A percentile compares a stretch with the other conserved stretches of the same genome.
phyloP scores from a whole-genome alignment of 2,113 vertebrate genomes.

The Dolichotis patagonum region DNA sequence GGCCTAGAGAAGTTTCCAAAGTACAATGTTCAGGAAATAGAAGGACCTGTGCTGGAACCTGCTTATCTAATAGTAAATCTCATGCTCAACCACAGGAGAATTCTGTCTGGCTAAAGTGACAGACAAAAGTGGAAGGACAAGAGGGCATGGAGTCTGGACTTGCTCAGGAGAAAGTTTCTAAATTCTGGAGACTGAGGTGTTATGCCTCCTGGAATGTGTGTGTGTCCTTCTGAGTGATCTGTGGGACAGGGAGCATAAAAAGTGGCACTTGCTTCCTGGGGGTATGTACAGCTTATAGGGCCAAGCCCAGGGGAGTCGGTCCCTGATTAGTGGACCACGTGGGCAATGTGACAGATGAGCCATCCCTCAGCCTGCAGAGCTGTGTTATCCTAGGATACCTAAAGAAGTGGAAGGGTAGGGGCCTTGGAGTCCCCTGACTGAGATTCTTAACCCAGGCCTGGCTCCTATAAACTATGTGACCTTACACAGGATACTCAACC shows the following conservation, averaged over 20 bases:
- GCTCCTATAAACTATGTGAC: background rate
- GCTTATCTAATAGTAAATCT: background rate
- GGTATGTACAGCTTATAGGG: background rate
- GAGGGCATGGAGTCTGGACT: background rate
- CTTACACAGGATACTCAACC: background rate
- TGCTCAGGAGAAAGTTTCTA: background rate
- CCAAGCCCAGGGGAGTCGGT: background rate
- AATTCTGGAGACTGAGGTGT: background rate
- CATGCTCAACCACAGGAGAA: fast-evolving
- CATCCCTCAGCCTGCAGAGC: background rate
- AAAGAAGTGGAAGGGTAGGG: background rate
- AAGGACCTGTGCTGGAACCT: background rate
- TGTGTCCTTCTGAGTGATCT: background rate
- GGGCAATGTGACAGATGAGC: background rate
- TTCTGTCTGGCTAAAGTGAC: background rate
- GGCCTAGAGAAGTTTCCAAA: background rate
- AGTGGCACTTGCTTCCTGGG: background rate
- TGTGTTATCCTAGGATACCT: background rate
- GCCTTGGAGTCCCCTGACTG: background rate
- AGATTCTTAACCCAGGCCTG: background rate
- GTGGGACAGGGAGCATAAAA: background rate
- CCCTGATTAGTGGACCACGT: background rate
- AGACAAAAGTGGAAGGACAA: background rate
- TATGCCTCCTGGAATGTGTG: background rate
- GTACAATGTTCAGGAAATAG: background rate